Evolutionary conservation across 2,888 invertebrate genomes (phyloP).

Genomic region (Himalopsyche japonica): DNA sequence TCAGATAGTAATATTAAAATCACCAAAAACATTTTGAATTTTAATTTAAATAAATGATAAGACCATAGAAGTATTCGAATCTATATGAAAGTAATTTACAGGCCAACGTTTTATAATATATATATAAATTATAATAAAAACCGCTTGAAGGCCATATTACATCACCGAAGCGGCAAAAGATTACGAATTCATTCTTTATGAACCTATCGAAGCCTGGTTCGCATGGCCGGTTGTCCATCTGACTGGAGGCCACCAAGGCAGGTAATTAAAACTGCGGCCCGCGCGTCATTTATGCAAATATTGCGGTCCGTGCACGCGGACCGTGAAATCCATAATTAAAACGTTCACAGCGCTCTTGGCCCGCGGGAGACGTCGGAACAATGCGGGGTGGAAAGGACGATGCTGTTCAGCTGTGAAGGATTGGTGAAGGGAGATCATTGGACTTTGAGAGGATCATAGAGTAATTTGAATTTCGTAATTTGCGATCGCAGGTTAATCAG

Average conservation of each 20-base stretch:
- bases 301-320: conserved; percentile 20
- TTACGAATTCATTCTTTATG: background rate
- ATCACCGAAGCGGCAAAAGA: background rate
- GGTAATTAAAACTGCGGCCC: conserved; percentile 29
- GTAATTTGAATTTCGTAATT: background rate
- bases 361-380: background rate
- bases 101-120: background rate
- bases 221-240: background rate
- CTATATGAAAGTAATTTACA: too few relatives aligned
- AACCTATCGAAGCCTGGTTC: background rate
- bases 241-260: conserved; percentile 16
- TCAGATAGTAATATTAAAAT: too few relatives aligned
- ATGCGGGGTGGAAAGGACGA: background rate
- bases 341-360: conserved; percentile 12
- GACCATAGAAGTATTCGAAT: too few relatives aligned
- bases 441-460: background rate
- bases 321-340: conserved; percentile 39
- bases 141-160: background rate
- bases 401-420: background rate
- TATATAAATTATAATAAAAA: background rate
- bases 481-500: background rate
- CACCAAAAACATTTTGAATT: too few relatives aligned
- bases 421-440: background rate
- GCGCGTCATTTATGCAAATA: conserved; percentile 37
- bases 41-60: too few relatives aligned